A percentile compares a stretch with the other conserved stretches of the same genome.
phyloP scores from a whole-genome alignment of 2,797 vertebrate species.

The Apodemus agrarius region DNA sequence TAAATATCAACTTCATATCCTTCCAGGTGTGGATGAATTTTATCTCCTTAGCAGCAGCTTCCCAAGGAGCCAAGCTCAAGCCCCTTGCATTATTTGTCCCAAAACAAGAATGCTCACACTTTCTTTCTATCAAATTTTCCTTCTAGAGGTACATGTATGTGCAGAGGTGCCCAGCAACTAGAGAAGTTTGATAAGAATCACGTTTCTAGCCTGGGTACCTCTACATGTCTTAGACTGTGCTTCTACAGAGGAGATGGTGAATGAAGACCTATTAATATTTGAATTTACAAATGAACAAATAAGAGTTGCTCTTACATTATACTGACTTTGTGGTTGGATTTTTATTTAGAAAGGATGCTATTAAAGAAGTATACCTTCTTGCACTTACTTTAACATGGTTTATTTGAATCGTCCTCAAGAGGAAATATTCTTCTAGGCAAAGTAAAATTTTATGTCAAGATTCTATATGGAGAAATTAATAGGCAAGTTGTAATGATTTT shows the following conservation, averaged over 20 bases:
- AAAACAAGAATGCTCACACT: neutral
- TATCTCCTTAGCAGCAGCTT: neutral
- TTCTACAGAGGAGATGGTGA: neutral
- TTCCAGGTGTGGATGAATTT: neutral
- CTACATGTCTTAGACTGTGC: neutral
- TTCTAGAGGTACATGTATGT: neutral
- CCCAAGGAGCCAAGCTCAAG: neutral
- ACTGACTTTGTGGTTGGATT: neutral
- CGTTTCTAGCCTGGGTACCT: neutral
- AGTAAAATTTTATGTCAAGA: constrained; percentile 39
- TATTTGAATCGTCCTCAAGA: constrained; percentile 56
- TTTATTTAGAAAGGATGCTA: neutral
- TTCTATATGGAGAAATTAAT: constrained; percentile 10
- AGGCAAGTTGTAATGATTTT: constrained; percentile 32
- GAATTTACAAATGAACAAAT: neutral
- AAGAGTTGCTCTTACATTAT: neutral
- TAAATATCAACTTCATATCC: neutral
- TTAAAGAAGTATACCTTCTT: neutral
- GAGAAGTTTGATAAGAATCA: neutral
- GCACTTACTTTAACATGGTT: neutral
- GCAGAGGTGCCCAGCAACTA: neutral
- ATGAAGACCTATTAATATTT: neutral
- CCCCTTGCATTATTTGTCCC: neutral
- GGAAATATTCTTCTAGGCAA: constrained; percentile 39
- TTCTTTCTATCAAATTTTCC: neutral